These are phyloP conservation scores for Biston betularia DNA, from an alignment of 2,888 invertebrate genomes.

Conservation along the genomic window DNA sequence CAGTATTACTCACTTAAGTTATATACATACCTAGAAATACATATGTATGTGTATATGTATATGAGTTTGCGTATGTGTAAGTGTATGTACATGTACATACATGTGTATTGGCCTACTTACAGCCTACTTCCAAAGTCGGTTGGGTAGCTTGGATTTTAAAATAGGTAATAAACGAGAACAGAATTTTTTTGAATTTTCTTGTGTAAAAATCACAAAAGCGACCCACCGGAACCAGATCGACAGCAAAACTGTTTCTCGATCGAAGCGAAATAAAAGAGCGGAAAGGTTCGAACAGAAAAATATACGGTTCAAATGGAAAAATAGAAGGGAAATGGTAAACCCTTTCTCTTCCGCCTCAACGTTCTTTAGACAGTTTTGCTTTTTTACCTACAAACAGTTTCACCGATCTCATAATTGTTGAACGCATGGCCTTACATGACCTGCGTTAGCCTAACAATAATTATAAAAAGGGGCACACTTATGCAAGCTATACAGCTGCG, in stretches of 20 bases:
- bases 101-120: neutral
- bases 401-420: too few species aligned
- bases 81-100: too few species aligned
- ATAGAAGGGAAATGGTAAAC: slow-evolving; percentile 14
- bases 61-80: too few species aligned
- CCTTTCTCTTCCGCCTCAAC: slow-evolving; percentile 2
- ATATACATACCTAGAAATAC: too few species aligned
- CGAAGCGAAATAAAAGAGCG: slow-evolving; percentile 32
- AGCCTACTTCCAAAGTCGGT: neutral
- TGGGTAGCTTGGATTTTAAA: neutral
- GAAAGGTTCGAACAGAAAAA: slow-evolving; percentile 19
- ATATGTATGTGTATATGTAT: too few species aligned
- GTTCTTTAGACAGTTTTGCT: neutral
- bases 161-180: too few species aligned
- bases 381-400: neutral
- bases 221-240: slow-evolving; percentile 16
- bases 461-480: too few species aligned
- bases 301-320: slow-evolving; percentile 1
- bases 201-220: slow-evolving; percentile 12
- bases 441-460: too few species aligned
- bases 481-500: too few species aligned
- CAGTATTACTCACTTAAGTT: too few species aligned
- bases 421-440: too few species aligned
- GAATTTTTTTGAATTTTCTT: neutral
- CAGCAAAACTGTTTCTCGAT: slow-evolving; percentile 34